phyloP scores from a whole-genome alignment of 2,888 invertebrate genomes.

The Protonemura montana region DNA sequence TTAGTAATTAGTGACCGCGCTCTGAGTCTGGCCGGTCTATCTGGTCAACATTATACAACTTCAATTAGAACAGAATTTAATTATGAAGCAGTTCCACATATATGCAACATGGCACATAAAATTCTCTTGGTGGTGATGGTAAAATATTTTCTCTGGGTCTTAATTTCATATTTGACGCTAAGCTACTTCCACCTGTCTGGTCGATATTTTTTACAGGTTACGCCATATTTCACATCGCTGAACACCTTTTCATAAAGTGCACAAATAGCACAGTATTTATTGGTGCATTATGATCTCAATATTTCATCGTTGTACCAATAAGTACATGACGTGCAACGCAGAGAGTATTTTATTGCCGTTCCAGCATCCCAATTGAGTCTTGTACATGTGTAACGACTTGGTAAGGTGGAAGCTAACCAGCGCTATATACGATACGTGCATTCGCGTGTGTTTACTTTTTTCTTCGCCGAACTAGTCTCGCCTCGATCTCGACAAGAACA shows the following conservation, averaged over 20 bases:
- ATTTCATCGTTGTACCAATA: too few species aligned
- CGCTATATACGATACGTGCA: background rate
- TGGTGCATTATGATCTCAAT: too few species aligned
- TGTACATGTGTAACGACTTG: background rate
- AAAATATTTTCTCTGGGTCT: background rate
- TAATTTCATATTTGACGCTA: background rate
- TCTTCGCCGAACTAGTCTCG: background rate
- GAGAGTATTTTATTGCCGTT: background rate
- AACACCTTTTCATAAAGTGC: too few species aligned
- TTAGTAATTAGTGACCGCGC: background rate
- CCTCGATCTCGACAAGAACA: constrained; percentile 39
- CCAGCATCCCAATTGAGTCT: background rate
- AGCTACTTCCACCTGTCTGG: too few species aligned
- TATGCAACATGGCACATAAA: background rate
- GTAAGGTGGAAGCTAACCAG: background rate
- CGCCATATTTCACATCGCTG: too few species aligned
- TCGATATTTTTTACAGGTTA: too few species aligned
- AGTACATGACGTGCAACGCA: background rate
- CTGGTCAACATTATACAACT: background rate
- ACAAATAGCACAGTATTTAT: too few species aligned
- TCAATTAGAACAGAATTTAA: background rate
- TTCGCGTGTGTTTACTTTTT: background rate
- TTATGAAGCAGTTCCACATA: background rate
- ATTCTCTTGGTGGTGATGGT: background rate
- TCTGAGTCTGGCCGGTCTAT: background rate